Evolutionary conservation across 2,113 vertebrate species (phyloP), one percentile per base, ranked within the genome.

Genomic region (Nothoprocta perdicaria): DNA sequence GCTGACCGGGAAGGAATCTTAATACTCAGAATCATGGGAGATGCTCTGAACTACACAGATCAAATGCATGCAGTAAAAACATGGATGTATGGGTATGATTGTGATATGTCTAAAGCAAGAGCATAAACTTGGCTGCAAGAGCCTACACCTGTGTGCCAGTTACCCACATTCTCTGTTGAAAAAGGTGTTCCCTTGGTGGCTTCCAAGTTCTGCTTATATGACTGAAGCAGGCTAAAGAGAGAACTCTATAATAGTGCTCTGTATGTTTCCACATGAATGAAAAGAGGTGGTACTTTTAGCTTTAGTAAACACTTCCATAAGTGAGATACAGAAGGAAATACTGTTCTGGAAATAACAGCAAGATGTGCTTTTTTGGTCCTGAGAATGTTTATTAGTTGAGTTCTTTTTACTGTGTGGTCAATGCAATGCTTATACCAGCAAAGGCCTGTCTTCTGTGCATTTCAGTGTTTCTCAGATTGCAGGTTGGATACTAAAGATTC

Each of bases 1-100:
- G 76, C 38, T 93, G 90, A 90, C 80, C 10, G 1, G 74, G 55
- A 67, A 52, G 65, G 74, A 88, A 95, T 93, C 82, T 80, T 65
- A 60, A n/a, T 71, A 41, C 84, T 29, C 35, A 80, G 63, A 92
- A 57, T 16, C 45, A n/a, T 2, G 22, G 65, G 63, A 77, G 53
- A 24, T 80, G 23, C 60, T 61, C n/a, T 65, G 27, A 46, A 68
- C 63, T 62, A 4, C 55, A 27, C n/a, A 18, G 27, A 27, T 33
- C 74, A 46, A 76, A 58, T 45, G 7, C 60, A n/a, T 23, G 60
- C 50, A 26, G 24, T 40, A 48, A 89, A 82, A 89, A 76, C 13
- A 5, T 38, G 14, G 33, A 45, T 92, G 77, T 82, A 35, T 61
- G 48, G 31, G 9, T 75, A 57, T 29, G 58, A 48, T 33, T 50